Conservation (phyloP, 2,113 vertebrate genomes). For the Phaethon lepturus region DNA sequence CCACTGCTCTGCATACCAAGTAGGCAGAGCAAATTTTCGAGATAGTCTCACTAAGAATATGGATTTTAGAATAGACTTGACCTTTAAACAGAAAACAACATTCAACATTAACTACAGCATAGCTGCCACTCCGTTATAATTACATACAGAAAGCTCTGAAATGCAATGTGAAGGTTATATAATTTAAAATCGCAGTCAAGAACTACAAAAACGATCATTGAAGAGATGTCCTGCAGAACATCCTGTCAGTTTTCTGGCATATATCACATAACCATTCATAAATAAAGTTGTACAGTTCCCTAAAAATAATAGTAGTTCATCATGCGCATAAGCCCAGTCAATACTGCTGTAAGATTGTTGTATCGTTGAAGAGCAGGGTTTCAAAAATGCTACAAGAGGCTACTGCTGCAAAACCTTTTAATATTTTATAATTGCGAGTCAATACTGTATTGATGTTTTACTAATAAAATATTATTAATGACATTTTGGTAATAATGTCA, state of each 20-base stretch:
- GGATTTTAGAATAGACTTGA: constrained; percentile 59
- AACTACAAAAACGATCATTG: background rate
- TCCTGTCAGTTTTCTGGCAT: constrained; percentile 16
- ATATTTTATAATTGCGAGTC: background rate
- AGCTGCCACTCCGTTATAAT: constrained; percentile 40
- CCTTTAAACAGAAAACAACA: constrained; percentile 62
- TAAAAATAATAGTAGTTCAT: constrained; percentile 30
- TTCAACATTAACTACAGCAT: constrained; percentile 44
- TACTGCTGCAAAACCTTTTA: background rate
- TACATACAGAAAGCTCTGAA: constrained; percentile 26
- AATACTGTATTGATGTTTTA: background rate
- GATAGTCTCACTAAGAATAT: constrained; percentile 39
- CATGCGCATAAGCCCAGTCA: background rate
- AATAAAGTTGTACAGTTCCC: constrained; percentile 28
- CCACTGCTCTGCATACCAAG: constrained; percentile 9
- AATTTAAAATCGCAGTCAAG: constrained; percentile 12
- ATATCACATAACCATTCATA: constrained; percentile 20
- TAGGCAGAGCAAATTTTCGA: constrained; percentile 31
- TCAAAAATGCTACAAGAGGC: background rate
- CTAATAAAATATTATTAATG: background rate
- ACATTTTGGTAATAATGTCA: background rate
- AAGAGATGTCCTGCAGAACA: constrained; percentile 39
- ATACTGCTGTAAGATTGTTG: background rate
- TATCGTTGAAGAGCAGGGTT: background rate
- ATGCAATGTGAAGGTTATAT: constrained; percentile 39